A percentile compares a stretch with the other conserved stretches of the same genome.
Evolutionary conservation across 2,888 invertebrate species (phyloP).

Genomic region (Brenthis hecate): DNA sequence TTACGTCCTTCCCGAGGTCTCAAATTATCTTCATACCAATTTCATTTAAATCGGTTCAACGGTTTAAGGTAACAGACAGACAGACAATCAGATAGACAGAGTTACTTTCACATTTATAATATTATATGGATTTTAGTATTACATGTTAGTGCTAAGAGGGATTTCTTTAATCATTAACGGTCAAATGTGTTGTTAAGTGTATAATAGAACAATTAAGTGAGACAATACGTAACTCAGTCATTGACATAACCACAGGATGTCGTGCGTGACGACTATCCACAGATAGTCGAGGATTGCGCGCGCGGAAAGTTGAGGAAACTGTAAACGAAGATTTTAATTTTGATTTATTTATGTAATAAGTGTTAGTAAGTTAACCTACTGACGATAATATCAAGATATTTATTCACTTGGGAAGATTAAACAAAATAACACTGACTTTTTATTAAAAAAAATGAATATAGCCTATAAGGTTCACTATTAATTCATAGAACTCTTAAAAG

Average conservation of each 20-base stretch:
- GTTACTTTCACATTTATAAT: too few relatives aligned
- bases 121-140: too few relatives aligned
- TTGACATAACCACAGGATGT: conserved; percentile 27
- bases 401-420: too few relatives aligned
- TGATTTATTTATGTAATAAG: background rate
- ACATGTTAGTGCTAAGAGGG: too few relatives aligned
- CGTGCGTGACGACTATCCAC: conserved; percentile 29
- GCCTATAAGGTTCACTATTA: background rate
- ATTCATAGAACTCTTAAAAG: background rate
- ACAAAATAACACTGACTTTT: background rate
- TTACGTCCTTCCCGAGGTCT: too few relatives aligned
- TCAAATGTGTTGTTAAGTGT: background rate
- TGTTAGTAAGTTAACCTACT: too few relatives aligned
- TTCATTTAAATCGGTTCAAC: too few relatives aligned
- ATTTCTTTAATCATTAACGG: too few relatives aligned
- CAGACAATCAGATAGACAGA: too few relatives aligned
- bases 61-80: too few relatives aligned
- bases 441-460: background rate
- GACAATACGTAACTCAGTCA: conserved; percentile 27
- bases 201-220: conserved; percentile 13
- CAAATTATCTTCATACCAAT: too few relatives aligned
- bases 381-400: too few relatives aligned
- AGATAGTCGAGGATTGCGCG: background rate
- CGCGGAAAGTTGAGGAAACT: background rate
- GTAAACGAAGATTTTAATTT: background rate